These are phyloP conservation scores for Amphipyra tragopoginis DNA, from an alignment of 2,888 invertebrate genomes.

Conservation along the genomic window DNA sequence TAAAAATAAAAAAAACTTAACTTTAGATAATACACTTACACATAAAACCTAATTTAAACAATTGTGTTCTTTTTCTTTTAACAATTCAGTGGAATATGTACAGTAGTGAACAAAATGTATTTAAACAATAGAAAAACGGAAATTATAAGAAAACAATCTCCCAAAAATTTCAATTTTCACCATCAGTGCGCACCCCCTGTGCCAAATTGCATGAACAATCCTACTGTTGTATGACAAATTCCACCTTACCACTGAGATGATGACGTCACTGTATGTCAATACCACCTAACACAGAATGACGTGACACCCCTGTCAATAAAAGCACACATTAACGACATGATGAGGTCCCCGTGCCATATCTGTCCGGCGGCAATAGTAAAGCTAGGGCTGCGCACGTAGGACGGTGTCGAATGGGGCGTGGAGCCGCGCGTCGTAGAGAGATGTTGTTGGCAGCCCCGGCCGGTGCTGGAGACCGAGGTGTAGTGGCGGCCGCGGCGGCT, in stretches of 20 bases:
- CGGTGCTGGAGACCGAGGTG: slow-evolving; percentile 89
- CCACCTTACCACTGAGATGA: slow-evolving; percentile 36
- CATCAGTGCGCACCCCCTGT: slow-evolving; percentile 32
- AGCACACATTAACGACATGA: neutral
- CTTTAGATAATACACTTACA: neutral
- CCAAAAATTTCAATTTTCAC: slow-evolving; percentile 3
- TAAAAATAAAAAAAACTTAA: neutral
- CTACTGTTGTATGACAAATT: slow-evolving; percentile 15
- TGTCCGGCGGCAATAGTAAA: slow-evolving; percentile 74
- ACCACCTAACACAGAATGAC: slow-evolving; percentile 44
- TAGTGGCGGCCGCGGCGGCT: slow-evolving; percentile 89
- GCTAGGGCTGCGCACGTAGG: slow-evolving; percentile 85
- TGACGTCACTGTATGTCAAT: slow-evolving; percentile 34
- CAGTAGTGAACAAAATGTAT: no score
- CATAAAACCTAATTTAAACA: neutral
- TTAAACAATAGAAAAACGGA: no score
- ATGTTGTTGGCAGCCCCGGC: slow-evolving; percentile 89
- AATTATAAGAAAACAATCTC: no score
- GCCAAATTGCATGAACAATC: slow-evolving; percentile 26
- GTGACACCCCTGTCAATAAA: slow-evolving; percentile 25
- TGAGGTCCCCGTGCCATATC: slow-evolving; percentile 58
- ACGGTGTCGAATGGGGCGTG: slow-evolving; percentile 86
- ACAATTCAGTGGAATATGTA: slow-evolving; percentile 3
- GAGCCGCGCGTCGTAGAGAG: slow-evolving; percentile 87
- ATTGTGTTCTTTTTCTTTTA: slow-evolving; percentile 2